Evolutionary conservation across 1,140 invertebrate species (phyloP), one percentile per base, ranked within the genome.

Genomic region (Zaprionus vittiger): DNA sequence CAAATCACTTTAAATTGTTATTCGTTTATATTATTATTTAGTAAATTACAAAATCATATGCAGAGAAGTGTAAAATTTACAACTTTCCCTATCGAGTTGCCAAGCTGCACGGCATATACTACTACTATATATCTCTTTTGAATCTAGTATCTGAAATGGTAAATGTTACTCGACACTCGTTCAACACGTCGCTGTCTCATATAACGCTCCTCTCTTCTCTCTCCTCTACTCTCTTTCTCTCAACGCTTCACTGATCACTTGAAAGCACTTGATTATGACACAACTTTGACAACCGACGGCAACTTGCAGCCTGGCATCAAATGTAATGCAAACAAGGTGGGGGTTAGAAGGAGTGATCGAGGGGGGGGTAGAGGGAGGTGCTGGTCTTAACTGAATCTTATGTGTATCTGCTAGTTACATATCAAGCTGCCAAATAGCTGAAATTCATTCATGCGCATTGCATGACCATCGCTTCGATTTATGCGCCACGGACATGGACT

Each of bases 261-360:
- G 26, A 55, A 74, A 70, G 54, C 73, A 71, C 67, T 75, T 71
- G 67, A 71, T 71, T 75, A 71, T 75, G 73, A 75, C 73, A 75
- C 67, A 75, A 71, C 60, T 64, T 52, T 59, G 67, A 75, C 72
- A 74, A 52, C 47, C 22, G 41, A 47, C 41, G 41, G 41, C 47
- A 52, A 68, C 65, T 61, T 17, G 37, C 56, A 47, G 26, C 37
- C 17, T 47, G 69, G 28, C 62, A 59, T 66, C 55, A 41, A 73
- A 73, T 59, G 37, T 49, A 47, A 57, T 64, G 59, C 38, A 64
- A 72, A 55, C 68, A 70, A 65, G 75, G 66, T 70, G 76, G 63
- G 5, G 5, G n/a, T 2, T 75, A 70, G 41, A 34, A 20, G 56
- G 34, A 20, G 17, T 17, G 20, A 17, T n/a, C n/a, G n/a, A n/a